Evolutionary conservation across 2,888 invertebrate genomes (phyloP).

Genomic region (Vesta saturnalis): DNA sequence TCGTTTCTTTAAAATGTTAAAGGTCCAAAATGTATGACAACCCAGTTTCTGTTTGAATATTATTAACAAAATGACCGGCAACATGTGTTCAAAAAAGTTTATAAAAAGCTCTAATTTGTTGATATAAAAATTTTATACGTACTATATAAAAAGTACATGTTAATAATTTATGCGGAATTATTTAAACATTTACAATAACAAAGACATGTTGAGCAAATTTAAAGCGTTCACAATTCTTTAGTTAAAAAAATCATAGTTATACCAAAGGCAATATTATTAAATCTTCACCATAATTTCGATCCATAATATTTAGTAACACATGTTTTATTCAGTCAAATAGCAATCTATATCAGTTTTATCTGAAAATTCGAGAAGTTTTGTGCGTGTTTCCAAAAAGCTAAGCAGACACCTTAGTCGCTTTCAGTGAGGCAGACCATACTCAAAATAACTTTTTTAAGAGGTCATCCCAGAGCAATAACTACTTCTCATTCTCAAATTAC

Average conservation of each 20-base stretch:
- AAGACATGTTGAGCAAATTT: constrained; percentile 4
- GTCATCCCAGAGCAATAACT: too few relatives aligned
- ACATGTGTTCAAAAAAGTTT: neutral
- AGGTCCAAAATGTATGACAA: constrained; percentile 18
- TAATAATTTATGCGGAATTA: constrained; percentile 12
- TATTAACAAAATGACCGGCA: neutral
- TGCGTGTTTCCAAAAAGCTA: too few relatives aligned
- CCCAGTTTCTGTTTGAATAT: neutral
- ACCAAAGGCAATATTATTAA: constrained; percentile 24
- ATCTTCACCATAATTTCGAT: too few relatives aligned
- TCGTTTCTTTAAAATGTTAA: constrained; percentile 27
- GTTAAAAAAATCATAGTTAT: neutral
- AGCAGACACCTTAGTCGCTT: too few relatives aligned
- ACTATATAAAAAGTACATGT: constrained; percentile 3
- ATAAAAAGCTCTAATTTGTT: neutral
- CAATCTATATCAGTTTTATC: too few relatives aligned
- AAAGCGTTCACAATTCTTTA: constrained; percentile 10
- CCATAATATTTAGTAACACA: too few relatives aligned
- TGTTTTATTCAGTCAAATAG: too few relatives aligned
- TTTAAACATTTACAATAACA: neutral
- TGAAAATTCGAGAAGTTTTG: too few relatives aligned
- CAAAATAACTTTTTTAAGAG: too few relatives aligned
- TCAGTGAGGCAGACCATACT: too few relatives aligned
- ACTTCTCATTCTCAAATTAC: too few relatives aligned
- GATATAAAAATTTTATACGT: neutral